A percentile compares a stretch with the other conserved stretches of the same genome.
These are phyloP conservation scores for Mesopsocus fuscifrons DNA, from an alignment of 2,888 invertebrate species.

Conservation along the genomic window DNA sequence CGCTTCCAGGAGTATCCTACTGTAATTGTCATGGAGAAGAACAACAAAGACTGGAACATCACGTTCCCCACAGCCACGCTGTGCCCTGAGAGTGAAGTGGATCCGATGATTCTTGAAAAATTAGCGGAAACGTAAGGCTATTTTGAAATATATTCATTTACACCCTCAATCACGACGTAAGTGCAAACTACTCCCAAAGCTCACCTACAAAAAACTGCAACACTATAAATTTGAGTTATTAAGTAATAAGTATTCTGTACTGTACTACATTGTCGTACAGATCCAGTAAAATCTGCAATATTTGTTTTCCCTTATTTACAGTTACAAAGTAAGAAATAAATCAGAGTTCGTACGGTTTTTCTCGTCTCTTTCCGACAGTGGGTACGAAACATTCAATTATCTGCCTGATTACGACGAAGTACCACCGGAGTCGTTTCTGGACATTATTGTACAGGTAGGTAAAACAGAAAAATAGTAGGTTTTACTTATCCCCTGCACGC, in stretches of 20 bases:
- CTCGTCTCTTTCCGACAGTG: slow-evolving; percentile 15
- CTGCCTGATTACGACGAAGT: slow-evolving; percentile 16
- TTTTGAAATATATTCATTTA: no score
- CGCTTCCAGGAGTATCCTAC: slow-evolving; percentile 20
- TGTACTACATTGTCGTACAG: no score
- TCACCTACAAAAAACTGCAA: no score
- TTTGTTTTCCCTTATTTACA: slow-evolving; percentile 17
- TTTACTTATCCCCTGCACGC: no score
- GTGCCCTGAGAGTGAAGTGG: slow-evolving; percentile 17
- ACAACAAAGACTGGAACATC: slow-evolving; percentile 20
- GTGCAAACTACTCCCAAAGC: no score
- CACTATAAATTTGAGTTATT: no score
- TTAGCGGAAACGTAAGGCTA: not conserved
- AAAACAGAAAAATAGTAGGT: no score
- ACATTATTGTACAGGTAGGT: slow-evolving; percentile 13
- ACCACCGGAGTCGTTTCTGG: slow-evolving; percentile 18
- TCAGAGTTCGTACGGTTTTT: slow-evolving; percentile 18
- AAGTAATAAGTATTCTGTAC: no score
- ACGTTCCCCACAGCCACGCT: slow-evolving; percentile 19
- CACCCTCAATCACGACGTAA: no score
- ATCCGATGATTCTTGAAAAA: slow-evolving; percentile 8
- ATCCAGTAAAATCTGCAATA: no score
- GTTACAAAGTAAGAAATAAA: slow-evolving; percentile 18
- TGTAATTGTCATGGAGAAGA: slow-evolving; percentile 20
- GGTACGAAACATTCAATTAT: slow-evolving; percentile 16